Base-by-base conservation (phyloP, 1,140 invertebrate species). In the Campoletis sonorensis region DNA sequence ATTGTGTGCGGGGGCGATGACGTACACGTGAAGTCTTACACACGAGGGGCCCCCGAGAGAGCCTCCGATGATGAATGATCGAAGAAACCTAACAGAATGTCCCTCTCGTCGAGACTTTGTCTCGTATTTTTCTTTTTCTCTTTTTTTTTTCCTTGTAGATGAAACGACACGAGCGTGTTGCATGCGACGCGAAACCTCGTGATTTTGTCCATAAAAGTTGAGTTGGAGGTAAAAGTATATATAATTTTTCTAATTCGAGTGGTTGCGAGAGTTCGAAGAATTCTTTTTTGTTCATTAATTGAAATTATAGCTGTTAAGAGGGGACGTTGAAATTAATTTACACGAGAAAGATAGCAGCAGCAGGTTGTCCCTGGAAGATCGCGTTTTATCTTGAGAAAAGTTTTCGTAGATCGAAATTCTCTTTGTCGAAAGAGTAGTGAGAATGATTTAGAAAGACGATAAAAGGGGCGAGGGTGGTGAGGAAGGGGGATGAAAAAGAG, bases 81-180 rank as follows among this genome's bases (percentile, higher is more conserved):
- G 76, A 78, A 67, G 76, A 37, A 78, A 78, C 67, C n/a, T 7
- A 33, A 70, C 67, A 70, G 67, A 30, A 70, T 33, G 67, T 70
- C 67, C 27, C 67, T 33, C 27, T 70, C 67, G 27, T 27, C 30
- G 67, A 70, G 21, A 75, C 82, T 82, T 67, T 71, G 82, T 83
- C 64, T 58, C 40, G 54, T 71, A 82, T 83, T 64, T 58, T 33
- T 82, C 40, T 61, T 81, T 83, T 78, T 82, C 83, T 82, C 79
- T 77, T 49, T 33, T 49, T 61, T 7, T 70, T 27, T 49, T 70
- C 70, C 23, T 71, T 33, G 81, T 79, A 77, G 30, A 70, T 4
- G 30, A 70, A 70, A 70, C 15, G 30, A 70, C 27, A 21, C 73
- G 61, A 78, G 76, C 76, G 54, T 78, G 76, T 78, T 33, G 54